These are phyloP conservation scores for Eulemur coronatus DNA, from an alignment of 2,797 vertebrate genomes.

Conservation along the genomic window DNA sequence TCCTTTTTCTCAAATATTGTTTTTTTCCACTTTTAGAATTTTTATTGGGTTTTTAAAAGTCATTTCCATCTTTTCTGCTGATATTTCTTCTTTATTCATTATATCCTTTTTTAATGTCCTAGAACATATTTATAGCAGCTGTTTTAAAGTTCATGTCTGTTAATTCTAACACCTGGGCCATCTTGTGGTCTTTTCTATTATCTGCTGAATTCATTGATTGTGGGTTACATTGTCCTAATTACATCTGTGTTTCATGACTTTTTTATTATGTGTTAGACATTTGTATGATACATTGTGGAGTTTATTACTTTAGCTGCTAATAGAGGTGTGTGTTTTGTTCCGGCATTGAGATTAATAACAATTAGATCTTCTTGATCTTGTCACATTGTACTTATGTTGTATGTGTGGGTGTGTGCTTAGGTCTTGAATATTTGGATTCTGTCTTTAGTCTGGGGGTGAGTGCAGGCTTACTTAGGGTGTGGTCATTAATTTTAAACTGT, in stretches of 20 bases:
- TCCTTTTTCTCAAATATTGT: background rate
- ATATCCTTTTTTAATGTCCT: background rate
- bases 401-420: background rate
- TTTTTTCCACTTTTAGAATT: background rate
- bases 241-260: background rate
- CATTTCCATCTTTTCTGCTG: background rate
- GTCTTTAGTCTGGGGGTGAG: background rate
- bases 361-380: background rate
- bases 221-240: background rate
- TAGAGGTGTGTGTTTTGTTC: background rate
- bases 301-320: background rate
- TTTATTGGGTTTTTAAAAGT: background rate
- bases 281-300: background rate
- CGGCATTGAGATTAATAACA: background rate
- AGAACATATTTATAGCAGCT: background rate
- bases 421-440: slow-evolving; percentile 9
- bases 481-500: background rate
- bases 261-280: background rate
- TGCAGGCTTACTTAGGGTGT: background rate
- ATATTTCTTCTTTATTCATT: background rate
- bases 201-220: background rate
- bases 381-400: background rate
- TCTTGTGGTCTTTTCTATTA: background rate
- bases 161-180: background rate
- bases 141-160: background rate